Evolutionary conservation across 2,113 vertebrate genomes (phyloP).

Genomic region (Ariopsis seemanni): DNA sequence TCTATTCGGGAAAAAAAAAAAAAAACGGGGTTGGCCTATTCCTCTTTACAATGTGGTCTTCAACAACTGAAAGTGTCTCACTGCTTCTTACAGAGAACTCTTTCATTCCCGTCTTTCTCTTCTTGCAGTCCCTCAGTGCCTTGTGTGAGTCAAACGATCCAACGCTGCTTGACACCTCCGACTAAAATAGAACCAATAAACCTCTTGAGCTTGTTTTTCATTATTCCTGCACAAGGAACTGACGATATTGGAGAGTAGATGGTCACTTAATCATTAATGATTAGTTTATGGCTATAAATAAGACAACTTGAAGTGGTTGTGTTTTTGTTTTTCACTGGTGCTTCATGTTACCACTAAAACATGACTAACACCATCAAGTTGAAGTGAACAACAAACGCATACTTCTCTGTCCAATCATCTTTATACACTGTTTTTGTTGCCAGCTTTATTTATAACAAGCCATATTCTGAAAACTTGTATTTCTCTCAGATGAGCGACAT

Average conservation of each 20-base stretch:
- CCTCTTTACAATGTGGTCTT: background rate
- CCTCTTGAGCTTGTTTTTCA: background rate
- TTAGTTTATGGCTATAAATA: background rate
- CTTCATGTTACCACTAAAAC: conserved; percentile 11
- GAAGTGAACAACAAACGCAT: background rate
- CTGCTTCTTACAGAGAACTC: background rate
- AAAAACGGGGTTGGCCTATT: background rate
- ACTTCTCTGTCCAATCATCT: background rate
- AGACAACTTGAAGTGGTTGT: background rate
- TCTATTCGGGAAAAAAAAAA: too few relatives aligned
- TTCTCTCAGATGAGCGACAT: too few relatives aligned
- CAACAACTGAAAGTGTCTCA: background rate
- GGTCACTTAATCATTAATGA: background rate
- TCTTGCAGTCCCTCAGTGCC: background rate
- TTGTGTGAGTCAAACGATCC: background rate
- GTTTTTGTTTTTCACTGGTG: background rate
- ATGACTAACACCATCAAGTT: background rate
- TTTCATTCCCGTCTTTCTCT: background rate
- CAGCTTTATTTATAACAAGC: too few relatives aligned
- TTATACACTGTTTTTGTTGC: background rate
- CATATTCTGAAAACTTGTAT: too few relatives aligned
- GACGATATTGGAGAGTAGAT: background rate
- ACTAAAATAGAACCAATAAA: background rate
- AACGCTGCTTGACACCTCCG: background rate
- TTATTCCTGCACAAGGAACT: background rate